Evolutionary conservation across 1,140 invertebrate genomes (phyloP).

Genomic region (Lepidotrigona ventralis): DNA sequence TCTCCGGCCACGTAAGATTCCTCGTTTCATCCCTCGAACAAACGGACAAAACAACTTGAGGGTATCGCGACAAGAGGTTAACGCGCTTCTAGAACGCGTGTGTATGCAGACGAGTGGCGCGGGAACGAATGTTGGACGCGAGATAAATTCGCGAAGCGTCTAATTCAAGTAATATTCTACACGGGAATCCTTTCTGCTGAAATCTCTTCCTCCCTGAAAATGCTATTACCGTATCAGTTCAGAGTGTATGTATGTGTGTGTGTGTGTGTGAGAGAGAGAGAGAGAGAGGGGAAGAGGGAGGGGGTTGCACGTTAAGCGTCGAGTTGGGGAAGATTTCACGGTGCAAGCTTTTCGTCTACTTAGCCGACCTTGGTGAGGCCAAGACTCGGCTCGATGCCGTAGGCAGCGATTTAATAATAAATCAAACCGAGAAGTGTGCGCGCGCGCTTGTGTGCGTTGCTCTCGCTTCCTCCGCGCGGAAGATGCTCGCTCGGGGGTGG

Average conservation of each 20-base stretch:
- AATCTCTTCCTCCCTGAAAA: conserved; percentile 56
- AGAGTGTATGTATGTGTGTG: no score
- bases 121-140: neutral
- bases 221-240: conserved; percentile 59
- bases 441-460: conserved; percentile 21
- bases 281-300: neutral
- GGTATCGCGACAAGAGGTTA: conserved; percentile 18
- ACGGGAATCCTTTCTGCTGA: conserved; percentile 54
- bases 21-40: neutral
- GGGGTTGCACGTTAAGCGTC: conserved; percentile 33
- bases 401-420: conserved; percentile 74
- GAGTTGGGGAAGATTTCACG: conserved; percentile 47
- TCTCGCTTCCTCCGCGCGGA: conserved; percentile 72
- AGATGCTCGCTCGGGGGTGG: conserved; percentile 44
- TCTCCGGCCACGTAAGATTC: neutral
- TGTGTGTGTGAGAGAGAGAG: no score
- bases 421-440: conserved; percentile 71
- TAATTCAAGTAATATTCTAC: conserved; percentile 53
- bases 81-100: conserved; percentile 1
- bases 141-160: conserved; percentile 43
- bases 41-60: neutral
- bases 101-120: neutral
- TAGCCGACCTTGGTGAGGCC: conserved; percentile 52
- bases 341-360: conserved; percentile 41
- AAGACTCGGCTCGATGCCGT: conserved; percentile 39